Conservation (phyloP, 2,113 vertebrate species). For the Scortum barcoo region DNA sequence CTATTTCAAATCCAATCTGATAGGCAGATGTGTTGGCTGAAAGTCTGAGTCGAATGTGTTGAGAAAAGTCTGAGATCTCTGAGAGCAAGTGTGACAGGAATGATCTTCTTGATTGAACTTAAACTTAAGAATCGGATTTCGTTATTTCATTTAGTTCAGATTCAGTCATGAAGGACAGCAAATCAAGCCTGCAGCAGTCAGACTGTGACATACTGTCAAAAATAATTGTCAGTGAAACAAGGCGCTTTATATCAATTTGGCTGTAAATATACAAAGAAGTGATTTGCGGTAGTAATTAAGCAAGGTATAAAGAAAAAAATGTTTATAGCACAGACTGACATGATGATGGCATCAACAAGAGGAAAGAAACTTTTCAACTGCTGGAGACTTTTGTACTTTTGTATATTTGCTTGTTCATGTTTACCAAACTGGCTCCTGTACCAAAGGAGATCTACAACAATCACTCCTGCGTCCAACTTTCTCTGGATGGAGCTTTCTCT, state of each 20-base stretch:
- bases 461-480: background rate
- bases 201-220: constrained; percentile 14
- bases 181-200: no score
- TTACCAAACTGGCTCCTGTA: background rate
- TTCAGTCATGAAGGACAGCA: constrained; percentile 1
- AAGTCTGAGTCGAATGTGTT: background rate
- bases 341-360: background rate
- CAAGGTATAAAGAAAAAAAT: background rate
- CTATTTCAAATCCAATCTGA: constrained; percentile 15
- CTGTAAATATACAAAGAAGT: background rate
- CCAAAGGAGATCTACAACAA: background rate
- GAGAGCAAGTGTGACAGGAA: background rate
- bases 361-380: constrained; percentile 17
- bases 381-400: no score
- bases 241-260: background rate
- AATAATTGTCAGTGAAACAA: constrained; percentile 32
- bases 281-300: background rate
- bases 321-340: background rate
- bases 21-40: no score
- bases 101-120: background rate
- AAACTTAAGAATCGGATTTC: background rate
- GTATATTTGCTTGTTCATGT: constrained; percentile 38
- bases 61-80: background rate
- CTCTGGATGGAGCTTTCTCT: background rate
- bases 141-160: background rate